Evolutionary conservation across 2,113 vertebrate genomes (phyloP).

Genomic region (Rhagologus leucostigma): DNA sequence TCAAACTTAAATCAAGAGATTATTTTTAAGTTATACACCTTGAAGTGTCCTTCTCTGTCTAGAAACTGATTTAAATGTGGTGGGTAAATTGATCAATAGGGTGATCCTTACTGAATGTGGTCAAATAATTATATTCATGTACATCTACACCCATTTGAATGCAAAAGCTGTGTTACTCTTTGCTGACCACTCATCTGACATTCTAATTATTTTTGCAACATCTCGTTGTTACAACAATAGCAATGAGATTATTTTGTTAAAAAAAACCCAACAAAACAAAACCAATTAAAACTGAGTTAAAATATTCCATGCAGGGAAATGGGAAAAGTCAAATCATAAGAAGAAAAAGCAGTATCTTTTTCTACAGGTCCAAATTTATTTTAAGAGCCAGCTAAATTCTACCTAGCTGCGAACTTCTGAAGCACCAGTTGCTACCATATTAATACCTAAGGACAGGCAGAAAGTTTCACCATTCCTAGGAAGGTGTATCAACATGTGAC

Average conservation of each 20-base stretch:
- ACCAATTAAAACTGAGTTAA: neutral
- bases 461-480: neutral
- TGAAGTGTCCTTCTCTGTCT: neutral
- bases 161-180: neutral
- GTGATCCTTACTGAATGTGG: neutral
- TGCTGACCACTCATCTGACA: neutral
- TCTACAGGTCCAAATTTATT: neutral
- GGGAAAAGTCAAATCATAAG: neutral
- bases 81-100: neutral
- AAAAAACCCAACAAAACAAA: neutral
- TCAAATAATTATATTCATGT: neutral
- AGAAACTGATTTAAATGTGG: neutral
- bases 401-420: neutral
- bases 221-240: neutral
- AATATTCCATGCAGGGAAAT: neutral
- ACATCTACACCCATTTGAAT: neutral
- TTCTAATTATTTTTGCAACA: neutral
- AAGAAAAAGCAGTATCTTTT: neutral
- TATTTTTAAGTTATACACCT: neutral
- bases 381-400: neutral
- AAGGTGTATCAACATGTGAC: neutral
- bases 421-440: rapidly evolving
- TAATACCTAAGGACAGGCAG: neutral
- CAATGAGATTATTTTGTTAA: neutral
- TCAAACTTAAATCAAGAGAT: neutral